Conservation (phyloP, 2,888 invertebrate genomes). For the Caenorhabditis zanzibari region DNA sequence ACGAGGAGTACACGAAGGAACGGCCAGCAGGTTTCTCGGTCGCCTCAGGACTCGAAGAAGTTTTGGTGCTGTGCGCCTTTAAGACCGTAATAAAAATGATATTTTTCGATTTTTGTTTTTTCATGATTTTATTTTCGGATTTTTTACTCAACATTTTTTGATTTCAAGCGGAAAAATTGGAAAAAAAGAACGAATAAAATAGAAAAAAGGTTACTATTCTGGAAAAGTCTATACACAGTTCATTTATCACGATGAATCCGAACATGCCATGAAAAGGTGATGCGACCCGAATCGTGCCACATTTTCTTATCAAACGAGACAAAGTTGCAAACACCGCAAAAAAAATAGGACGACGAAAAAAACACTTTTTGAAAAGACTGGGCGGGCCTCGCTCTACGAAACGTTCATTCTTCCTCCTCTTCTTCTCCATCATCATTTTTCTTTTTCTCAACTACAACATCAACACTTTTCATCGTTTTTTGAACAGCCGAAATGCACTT, state of each 20-base stretch:
- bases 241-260: constrained; percentile 31
- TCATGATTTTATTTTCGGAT: no score
- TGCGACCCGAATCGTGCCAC: constrained; percentile 56
- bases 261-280: constrained; percentile 56
- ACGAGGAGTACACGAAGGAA: constrained; percentile 30
- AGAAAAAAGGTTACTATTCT: neutral
- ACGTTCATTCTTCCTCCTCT: constrained; percentile 41
- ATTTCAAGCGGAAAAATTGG: neutral
- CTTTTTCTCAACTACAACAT: constrained; percentile 5
- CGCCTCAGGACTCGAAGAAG: neutral
- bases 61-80: constrained; percentile 15
- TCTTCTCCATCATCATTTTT: constrained; percentile 6
- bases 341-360: constrained; percentile 38
- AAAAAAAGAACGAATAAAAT: neutral
- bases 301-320: constrained; percentile 53
- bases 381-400: constrained; percentile 11
- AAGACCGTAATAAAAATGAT: neutral
- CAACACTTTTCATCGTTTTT: constrained; percentile 33
- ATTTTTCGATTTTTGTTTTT: neutral
- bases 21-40: constrained; percentile 36
- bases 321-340: constrained; percentile 50
- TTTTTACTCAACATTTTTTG: no score
- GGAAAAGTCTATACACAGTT: neutral
- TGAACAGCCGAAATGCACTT: constrained; percentile 50
- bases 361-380: constrained; percentile 12